Evolutionary conservation across 2,888 invertebrate species (phyloP).

Genomic region (Linnaemya tessellans): DNA sequence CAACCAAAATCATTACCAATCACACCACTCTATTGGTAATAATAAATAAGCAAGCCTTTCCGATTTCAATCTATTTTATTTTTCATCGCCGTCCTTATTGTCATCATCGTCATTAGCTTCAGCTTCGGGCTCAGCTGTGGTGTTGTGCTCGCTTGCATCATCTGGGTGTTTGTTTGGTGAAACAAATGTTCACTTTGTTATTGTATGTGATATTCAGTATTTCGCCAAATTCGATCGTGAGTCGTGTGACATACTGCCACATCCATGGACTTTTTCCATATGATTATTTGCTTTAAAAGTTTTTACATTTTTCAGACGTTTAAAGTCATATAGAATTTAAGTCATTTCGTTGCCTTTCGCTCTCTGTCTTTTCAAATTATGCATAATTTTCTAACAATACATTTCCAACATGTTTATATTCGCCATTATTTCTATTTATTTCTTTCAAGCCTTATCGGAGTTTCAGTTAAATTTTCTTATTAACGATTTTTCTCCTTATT

Average conservation of each 20-base stretch:
- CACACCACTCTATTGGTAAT: slow-evolving; percentile 10
- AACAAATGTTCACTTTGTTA: slow-evolving; percentile 7
- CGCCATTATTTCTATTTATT: neutral
- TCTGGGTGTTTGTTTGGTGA: slow-evolving; percentile 6
- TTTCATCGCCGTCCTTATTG: slow-evolving; percentile 54
- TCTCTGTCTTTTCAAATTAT: slow-evolving; percentile 60
- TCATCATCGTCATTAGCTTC: slow-evolving; percentile 50
- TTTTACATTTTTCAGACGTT: slow-evolving; percentile 16
- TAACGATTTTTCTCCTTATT: slow-evolving; percentile 54
- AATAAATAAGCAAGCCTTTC: slow-evolving; percentile 72
- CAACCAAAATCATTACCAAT: neutral
- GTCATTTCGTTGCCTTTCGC: slow-evolving; percentile 8
- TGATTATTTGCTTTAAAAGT: slow-evolving; percentile 53
- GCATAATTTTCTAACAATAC: slow-evolving; percentile 51
- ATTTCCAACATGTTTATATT: slow-evolving; percentile 1
- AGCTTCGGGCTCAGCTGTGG: neutral
- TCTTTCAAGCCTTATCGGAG: slow-evolving; percentile 30
- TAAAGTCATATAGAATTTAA: slow-evolving; percentile 29
- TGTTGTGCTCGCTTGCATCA: slow-evolving; percentile 22
- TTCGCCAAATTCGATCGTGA: slow-evolving; percentile 74
- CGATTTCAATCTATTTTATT: slow-evolving; percentile 61
- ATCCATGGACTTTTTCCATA: slow-evolving; percentile 66
- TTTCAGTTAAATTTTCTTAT: slow-evolving; percentile 45
- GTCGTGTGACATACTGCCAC: slow-evolving; percentile 76
- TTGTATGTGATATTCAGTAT: slow-evolving; percentile 29